These are phyloP conservation scores for Cloeon dipterum DNA, from an alignment of 2,888 invertebrate species.

Conservation along the genomic window DNA sequence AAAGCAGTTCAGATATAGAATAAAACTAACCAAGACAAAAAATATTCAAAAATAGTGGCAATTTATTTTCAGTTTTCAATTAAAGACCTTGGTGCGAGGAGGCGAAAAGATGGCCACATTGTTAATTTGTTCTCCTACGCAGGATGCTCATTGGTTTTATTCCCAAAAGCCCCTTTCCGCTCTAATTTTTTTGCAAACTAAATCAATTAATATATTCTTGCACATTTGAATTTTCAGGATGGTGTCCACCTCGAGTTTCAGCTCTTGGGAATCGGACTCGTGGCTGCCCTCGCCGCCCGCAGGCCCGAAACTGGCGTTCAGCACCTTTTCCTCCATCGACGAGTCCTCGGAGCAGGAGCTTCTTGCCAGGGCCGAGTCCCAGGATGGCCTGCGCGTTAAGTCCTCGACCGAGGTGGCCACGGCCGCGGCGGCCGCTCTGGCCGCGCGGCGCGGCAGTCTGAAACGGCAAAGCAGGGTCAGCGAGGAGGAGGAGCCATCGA, in stretches of 20 bases:
- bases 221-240: too few species aligned
- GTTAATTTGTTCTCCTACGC: too few species aligned
- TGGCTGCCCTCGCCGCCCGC: background rate
- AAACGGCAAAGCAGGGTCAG: constrained; percentile 4
- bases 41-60: too few species aligned
- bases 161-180: too few species aligned
- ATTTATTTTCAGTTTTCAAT: too few species aligned
- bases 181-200: too few species aligned
- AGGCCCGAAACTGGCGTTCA: background rate
- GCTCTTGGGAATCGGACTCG: constrained; percentile 3
- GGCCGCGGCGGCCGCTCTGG: background rate
- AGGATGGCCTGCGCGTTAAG: background rate
- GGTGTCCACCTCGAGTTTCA: constrained; percentile 4
- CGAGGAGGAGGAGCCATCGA: constrained; percentile 1
- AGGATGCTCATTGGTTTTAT: too few species aligned
- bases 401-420: background rate
- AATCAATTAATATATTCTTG: too few species aligned
- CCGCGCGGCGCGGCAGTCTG: constrained; percentile 3
- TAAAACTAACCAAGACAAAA: too few species aligned
- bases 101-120: too few species aligned
- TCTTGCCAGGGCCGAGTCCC: background rate
- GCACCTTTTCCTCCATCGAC: background rate
- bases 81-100: too few species aligned
- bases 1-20: too few species aligned
- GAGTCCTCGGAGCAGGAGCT: background rate